These are phyloP conservation scores for Pseudomyrmex flavicornis DNA, from an alignment of 1,140 invertebrate species.

Conservation along the genomic window DNA sequence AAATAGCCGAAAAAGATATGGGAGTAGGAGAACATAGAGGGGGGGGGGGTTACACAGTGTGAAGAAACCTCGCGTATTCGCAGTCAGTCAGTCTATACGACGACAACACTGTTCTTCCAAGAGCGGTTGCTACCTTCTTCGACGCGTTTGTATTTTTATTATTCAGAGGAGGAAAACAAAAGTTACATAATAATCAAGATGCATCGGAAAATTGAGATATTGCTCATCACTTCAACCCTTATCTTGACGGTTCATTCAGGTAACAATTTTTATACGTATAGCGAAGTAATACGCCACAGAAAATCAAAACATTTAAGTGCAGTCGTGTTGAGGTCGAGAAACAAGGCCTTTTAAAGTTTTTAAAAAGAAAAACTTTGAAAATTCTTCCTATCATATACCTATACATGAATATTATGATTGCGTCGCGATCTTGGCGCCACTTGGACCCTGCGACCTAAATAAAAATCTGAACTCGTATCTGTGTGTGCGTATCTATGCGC, in stretches of 20 bases:
- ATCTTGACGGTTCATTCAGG: conserved; percentile 16
- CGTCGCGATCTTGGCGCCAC: not conserved
- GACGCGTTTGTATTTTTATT: not conserved
- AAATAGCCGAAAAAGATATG: not conserved
- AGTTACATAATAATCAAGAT: conserved; percentile 1
- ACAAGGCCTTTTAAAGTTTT: no score
- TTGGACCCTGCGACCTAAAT: conserved; percentile 8
- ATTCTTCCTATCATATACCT: not conserved
- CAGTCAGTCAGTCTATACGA: conserved; percentile 27
- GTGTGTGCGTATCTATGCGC: not conserved
- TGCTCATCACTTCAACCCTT: conserved; percentile 7
- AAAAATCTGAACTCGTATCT: not conserved
- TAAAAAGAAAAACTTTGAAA: no score
- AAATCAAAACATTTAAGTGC: not conserved
- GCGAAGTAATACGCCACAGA: not conserved
- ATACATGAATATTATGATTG: not conserved
- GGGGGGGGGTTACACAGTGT: not conserved
- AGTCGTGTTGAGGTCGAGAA: no score
- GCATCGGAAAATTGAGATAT: conserved; percentile 14
- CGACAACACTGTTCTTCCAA: not conserved
- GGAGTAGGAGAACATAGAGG: conserved; percentile 38
- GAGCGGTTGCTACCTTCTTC: not conserved
- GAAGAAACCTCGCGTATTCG: conserved; percentile 23
- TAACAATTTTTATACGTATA: not conserved
- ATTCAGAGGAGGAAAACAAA: not conserved